phyloP scores from a whole-genome alignment of 2,797 vertebrate genomes.

The Liasis olivaceus region DNA sequence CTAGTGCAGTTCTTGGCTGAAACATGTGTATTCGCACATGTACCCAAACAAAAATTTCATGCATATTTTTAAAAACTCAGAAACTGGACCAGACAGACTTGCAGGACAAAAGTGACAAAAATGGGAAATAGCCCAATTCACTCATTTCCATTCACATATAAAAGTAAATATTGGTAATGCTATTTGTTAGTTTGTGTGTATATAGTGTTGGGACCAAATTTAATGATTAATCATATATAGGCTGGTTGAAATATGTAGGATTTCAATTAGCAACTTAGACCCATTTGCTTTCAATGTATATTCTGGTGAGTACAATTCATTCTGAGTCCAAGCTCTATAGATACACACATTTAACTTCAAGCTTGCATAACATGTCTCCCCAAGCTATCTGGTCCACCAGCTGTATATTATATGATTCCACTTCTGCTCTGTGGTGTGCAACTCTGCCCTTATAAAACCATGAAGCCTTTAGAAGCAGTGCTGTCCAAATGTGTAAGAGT shows the following conservation, averaged over 20 bases:
- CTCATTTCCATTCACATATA: not conserved
- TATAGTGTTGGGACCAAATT: not conserved
- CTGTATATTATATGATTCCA: too few relatives aligned
- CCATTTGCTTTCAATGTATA: too few relatives aligned
- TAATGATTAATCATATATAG: not conserved
- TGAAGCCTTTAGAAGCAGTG: too few relatives aligned
- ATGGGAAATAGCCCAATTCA: not conserved
- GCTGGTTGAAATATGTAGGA: not conserved
- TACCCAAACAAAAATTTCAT: not conserved
- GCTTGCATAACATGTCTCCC: not conserved
- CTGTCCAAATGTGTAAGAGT: too few relatives aligned
- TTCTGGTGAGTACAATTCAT: too few relatives aligned
- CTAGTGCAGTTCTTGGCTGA: not conserved
- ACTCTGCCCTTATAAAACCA: too few relatives aligned
- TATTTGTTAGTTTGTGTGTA: not conserved
- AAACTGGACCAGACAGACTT: not conserved
- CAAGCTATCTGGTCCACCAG: not conserved
- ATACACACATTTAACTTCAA: too few relatives aligned
- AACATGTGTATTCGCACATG: not conserved
- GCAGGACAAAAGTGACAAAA: not conserved
- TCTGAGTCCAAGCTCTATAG: too few relatives aligned
- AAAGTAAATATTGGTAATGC: too few relatives aligned
- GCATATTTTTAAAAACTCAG: not conserved
- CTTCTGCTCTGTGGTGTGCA: too few relatives aligned
- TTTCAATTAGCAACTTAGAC: too few relatives aligned